Evolutionary conservation across 2,888 invertebrate species (phyloP), one percentile per base, ranked within the genome.

Genomic region (Xanthostigma xanthostigma): DNA sequence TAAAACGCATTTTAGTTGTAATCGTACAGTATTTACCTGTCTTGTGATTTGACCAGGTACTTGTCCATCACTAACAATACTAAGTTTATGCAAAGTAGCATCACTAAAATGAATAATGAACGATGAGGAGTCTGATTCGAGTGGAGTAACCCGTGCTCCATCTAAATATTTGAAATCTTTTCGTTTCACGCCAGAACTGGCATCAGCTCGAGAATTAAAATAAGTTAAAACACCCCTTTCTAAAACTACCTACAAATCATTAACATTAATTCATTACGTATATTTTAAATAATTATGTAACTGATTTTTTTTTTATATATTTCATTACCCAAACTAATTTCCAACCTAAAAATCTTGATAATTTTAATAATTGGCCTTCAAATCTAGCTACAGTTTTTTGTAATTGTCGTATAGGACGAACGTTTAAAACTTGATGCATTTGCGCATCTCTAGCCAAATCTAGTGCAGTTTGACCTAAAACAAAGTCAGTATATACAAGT

Each of bases 141-240:
- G 62, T 2, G 73, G 66, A 33, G 63, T 54, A 2, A 78, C 63
- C 34, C 65, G 60, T 6, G 80, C 78, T 9, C 73, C 74, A 65
- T 82, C 81, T 40, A 81, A 64, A 66, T 81, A 81, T 63, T 79
- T 78, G 59, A 76, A 75, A 27, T 73, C 72, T 55, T 76, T 72
- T 45, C 74, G 62, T 54, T 71, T 70, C 2, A 70, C 68, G 4
- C 75, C 75, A 2, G 75, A 70, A 2, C 74, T 74, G 3, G 79
- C 79, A 58, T 81, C 81, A 1, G 76, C 80, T 14, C 80, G 69
- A 0, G 67, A 71, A 37, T 68, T 68, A 64, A 74, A 76, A 66
- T 78, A 78, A 1, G 77, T 71, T 1, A 81, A 62, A 3, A 81
- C 81, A 3, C 82, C 81, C 52, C 79, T 71, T 55, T 81, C 81